Evolutionary conservation across 2,888 invertebrate species (phyloP), one percentile per base, ranked within the genome.

Genomic region (Acronicta alni): DNA sequence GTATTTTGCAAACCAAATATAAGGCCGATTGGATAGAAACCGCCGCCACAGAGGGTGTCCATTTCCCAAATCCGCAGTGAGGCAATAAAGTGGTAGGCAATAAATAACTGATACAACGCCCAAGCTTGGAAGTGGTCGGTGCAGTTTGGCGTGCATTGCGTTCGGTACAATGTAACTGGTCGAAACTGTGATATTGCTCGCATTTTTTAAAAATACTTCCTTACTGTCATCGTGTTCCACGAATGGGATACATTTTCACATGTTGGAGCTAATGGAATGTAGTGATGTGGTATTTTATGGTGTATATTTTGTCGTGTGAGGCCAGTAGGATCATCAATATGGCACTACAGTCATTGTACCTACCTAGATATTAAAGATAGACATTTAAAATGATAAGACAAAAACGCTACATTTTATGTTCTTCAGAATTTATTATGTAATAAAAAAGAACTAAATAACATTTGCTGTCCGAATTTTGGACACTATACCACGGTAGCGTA

Each of bases 101-200:
- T 88, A 87, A 88, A 89, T 87, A 88, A 88, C 88, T 78, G 85
- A 86, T 84, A 85, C 80, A 80, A 77, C 83, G 67, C 68, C 67
- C 62, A 60, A 71, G 72, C 70, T 77, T 81, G 80, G 69, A 80
- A 81, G 82, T 85, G 77, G 76, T 77, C 71, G 72, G 79, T 82
- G 79, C 80, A 85, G 81, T 77, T 82, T 71, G 77, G 79, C 60
- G 39, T 57, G 61, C 69, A 66, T 32, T 48, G 47, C 35, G 44
- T 48, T 61, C 45, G 15, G 32, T 39, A 65, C 60, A 64, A 38
- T 55, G 61, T 48, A 17, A 38, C 57, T 53, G n/a, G 23, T 49
- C 41, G 17, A 9, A 53, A 37, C 49, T 53, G 44, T 26, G 52
- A 14, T 48, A 66, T 48, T 51, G 20, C 12, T 8, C 6, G 44